Evolutionary conservation across 37 sponge, comb jelly and placozoan species (phyloP).

Genomic region (Mnemiopsis leidyi): DNA sequence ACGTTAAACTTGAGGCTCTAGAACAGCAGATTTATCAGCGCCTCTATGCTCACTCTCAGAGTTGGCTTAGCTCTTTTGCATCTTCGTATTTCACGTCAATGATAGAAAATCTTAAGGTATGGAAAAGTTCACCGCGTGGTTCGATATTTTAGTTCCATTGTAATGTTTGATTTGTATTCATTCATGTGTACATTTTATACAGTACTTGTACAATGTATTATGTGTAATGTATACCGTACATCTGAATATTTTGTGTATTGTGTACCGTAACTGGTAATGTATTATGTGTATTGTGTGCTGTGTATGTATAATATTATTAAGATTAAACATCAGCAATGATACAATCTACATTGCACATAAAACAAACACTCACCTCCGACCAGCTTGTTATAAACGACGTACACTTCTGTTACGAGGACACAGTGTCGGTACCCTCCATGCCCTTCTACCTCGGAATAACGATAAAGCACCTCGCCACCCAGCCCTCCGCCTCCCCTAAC

Average conservation of each 20-base stretch:
- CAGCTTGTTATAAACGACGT: slow-evolving; percentile 83
- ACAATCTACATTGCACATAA: no score
- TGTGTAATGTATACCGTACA: no score
- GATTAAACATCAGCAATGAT: no score
- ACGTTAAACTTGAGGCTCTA: slow-evolving; percentile 9
- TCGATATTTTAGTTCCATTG: no score
- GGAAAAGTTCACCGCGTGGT: no score
- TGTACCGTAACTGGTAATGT: no score
- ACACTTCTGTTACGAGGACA: slow-evolving; percentile 89
- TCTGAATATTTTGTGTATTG: no score
- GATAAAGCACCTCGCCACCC: slow-evolving; percentile 74
- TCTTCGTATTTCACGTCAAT: slow-evolving; percentile 55
- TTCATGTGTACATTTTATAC: no score
- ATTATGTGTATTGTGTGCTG: no score
- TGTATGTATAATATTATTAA: no score
- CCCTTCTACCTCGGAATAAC: slow-evolving; percentile 82
- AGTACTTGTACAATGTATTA: no score
- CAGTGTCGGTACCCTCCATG: slow-evolving; percentile 66
- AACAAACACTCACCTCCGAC: background rate
- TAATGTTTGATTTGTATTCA: no score
- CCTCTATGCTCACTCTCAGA: slow-evolving; percentile 34
- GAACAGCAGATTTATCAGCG: slow-evolving; percentile 65
- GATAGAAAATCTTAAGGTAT: slow-evolving; percentile 53
- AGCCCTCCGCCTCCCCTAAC: slow-evolving; percentile 69
- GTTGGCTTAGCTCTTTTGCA: slow-evolving; percentile 54